Conservation (phyloP, 1,140 invertebrate genomes). For the Trachelipus rathkii region DNA sequence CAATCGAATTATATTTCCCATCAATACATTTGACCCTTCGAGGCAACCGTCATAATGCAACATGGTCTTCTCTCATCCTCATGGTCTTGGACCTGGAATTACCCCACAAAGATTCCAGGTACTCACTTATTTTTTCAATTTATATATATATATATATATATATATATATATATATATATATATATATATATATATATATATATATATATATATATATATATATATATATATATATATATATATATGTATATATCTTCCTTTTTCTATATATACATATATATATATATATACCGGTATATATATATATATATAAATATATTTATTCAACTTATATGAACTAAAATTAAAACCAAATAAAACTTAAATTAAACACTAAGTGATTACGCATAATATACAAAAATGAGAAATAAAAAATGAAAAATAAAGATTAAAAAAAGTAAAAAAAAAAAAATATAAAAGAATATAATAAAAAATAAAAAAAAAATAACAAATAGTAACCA, state of each 20-base stretch:
- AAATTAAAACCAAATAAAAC: no score
- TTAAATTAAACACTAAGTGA: no score
- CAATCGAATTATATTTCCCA: background rate
- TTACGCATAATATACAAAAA: no score
- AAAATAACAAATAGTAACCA: no score
- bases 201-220: background rate
- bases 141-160: background rate
- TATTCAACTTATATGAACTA: no score
- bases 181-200: background rate
- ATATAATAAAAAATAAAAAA: no score
- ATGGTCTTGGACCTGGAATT: conserved; percentile 69
- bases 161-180: background rate
- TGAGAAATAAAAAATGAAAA: no score
- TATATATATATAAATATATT: conserved; percentile 36
- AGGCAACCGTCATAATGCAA: conserved; percentile 60
- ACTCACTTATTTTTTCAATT: conserved; percentile 34
- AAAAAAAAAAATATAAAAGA: no score
- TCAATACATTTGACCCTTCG: background rate
- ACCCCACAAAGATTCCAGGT: conserved; percentile 60
- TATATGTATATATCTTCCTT: background rate
- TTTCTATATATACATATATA: no score
- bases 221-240: no score
- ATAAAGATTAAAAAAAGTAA: no score
- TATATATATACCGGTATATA: background rate
- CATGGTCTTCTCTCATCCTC: conserved; percentile 72